phyloP scores from a whole-genome alignment of 2,797 vertebrate genomes.

The Tamandua tetradactyla region DNA sequence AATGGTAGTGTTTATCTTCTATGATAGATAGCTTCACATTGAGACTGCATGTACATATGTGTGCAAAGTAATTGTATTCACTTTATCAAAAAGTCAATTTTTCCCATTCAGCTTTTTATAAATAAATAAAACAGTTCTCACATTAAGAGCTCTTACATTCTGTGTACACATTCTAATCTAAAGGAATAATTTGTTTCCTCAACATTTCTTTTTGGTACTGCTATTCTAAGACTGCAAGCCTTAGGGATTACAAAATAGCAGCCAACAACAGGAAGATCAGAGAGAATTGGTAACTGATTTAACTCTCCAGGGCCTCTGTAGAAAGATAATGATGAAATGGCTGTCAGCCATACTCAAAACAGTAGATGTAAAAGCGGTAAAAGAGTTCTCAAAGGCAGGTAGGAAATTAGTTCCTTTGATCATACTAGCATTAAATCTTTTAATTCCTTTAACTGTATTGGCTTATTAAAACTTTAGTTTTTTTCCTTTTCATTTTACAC shows the following conservation, averaged over 20 bases:
- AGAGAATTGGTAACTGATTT: background rate
- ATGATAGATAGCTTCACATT: slow-evolving; percentile 15
- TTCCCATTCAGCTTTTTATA: background rate
- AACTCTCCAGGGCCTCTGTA: background rate
- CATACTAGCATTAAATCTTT: background rate
- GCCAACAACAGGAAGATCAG: background rate
- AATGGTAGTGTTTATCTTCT: background rate
- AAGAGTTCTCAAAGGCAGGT: slow-evolving; percentile 19
- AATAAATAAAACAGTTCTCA: background rate
- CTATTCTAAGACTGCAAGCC: slow-evolving; percentile 2
- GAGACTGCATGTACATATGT: background rate
- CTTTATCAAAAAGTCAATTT: slow-evolving; percentile 2
- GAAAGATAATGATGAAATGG: background rate
- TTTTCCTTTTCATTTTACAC: background rate
- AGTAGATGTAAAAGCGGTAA: slow-evolving; percentile 10
- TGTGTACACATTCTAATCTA: background rate
- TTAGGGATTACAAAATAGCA: slow-evolving; percentile 31
- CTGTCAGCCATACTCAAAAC: background rate
- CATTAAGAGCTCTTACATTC: background rate
- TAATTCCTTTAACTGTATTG: background rate
- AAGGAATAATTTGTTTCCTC: slow-evolving; percentile 14
- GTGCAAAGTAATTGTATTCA: background rate
- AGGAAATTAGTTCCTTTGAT: background rate
- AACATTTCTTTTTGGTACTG: background rate
- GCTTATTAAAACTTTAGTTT: background rate